Evolutionary conservation across 2,888 invertebrate genomes (phyloP).

Genomic region (Cryptocephalus primarius): DNA sequence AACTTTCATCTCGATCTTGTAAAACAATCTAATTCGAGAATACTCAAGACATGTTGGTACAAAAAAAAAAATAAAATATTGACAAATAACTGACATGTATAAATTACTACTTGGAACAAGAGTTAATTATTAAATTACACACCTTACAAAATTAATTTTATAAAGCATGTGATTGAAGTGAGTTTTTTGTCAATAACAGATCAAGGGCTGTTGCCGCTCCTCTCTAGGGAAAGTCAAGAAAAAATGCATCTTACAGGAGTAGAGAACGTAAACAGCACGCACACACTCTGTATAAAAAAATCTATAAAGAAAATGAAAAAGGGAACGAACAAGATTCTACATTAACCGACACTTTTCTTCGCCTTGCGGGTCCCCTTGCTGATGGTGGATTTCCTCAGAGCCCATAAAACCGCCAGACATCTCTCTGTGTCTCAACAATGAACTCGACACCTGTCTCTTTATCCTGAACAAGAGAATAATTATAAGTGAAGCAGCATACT

Average conservation of each 20-base stretch:
- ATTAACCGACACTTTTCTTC: constrained; percentile 49
- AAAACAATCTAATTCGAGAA: background rate
- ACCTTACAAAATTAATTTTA: background rate
- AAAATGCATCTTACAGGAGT: background rate
- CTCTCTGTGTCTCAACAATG: constrained; percentile 42
- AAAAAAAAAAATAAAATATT: constrained; percentile 13
- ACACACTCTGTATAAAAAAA: background rate
- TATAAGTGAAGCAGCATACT: background rate
- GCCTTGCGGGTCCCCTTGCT: constrained; percentile 40
- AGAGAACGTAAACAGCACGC: background rate
- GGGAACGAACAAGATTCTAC: constrained; percentile 24
- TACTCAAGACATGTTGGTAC: constrained; percentile 8
- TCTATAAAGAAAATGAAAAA: background rate
- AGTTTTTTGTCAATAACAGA: constrained; percentile 15
- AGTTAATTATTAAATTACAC: background rate
- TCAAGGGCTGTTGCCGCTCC: background rate
- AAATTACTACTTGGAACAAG: background rate
- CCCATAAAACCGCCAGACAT: constrained; percentile 33
- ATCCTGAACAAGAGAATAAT: constrained; percentile 15
- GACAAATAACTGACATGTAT: constrained; percentile 12
- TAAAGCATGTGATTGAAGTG: constrained; percentile 1
- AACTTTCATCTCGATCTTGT: too few species aligned
- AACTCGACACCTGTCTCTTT: constrained; percentile 40
- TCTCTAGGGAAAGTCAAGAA: background rate
- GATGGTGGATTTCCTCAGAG: constrained; percentile 44